Conservation (phyloP, 2,888 invertebrate species). For the Peribatodes rhomboidaria region DNA sequence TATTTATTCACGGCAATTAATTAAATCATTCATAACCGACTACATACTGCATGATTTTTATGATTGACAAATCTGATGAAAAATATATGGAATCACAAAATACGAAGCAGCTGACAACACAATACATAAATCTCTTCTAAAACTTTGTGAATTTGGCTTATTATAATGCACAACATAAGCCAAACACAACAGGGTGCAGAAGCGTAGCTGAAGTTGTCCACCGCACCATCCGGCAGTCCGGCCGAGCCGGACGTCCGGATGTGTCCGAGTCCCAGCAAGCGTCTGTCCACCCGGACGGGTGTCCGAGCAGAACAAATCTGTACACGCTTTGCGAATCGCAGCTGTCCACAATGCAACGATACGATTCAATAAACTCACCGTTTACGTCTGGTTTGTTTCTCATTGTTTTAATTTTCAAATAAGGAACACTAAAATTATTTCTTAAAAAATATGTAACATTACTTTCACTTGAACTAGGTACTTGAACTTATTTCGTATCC, state of each 20-base stretch:
- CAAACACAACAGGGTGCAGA: constrained; percentile 12
- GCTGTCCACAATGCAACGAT: constrained; percentile 19
- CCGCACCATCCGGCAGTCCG: constrained; percentile 21
- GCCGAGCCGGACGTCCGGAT: constrained; percentile 57
- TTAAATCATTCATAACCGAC: too few species aligned
- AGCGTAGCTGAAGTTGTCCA: constrained; percentile 19
- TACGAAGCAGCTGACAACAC: too few species aligned
- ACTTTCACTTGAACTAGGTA: too few species aligned
- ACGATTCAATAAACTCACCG: constrained; percentile 20
- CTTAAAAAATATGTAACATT: too few species aligned
- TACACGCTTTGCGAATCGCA: not conserved
- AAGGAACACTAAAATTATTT: too few species aligned
- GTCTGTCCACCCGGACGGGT: not conserved
- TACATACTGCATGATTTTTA: too few species aligned
- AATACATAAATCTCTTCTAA: too few species aligned
- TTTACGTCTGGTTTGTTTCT: not conserved
- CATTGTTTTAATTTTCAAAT: not conserved
- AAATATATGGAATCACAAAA: too few species aligned
- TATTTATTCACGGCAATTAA: not conserved
- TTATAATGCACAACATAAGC: not conserved
- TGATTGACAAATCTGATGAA: too few species aligned
- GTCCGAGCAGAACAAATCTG: not conserved
- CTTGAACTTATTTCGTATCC: not conserved
- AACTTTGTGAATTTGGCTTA: too few species aligned
- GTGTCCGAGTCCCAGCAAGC: constrained; percentile 17